A percentile compares a stretch with the other conserved stretches of the same genome.
These are phyloP conservation scores for Dicycla oo DNA, from an alignment of 2,888 invertebrate genomes.

Conservation along the genomic window DNA sequence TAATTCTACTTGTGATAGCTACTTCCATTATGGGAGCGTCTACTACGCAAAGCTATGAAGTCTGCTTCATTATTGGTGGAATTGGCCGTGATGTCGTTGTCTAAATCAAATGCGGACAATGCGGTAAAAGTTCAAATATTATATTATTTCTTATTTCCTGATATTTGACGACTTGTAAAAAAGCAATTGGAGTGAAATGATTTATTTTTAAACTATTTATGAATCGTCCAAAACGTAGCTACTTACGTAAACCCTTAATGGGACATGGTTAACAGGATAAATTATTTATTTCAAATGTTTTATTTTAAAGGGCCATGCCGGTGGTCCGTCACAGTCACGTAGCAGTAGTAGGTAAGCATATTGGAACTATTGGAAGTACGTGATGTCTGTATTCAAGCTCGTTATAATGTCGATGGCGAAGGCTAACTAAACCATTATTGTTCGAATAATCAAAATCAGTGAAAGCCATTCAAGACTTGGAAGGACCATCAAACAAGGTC, in stretches of 20 bases:
- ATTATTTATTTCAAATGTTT: slow-evolving; percentile 10
- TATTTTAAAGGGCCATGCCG: slow-evolving; percentile 1
- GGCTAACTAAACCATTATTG: slow-evolving; percentile 25
- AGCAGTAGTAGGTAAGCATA: slow-evolving; percentile 10
- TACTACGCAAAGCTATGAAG: no score
- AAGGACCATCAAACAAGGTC: slow-evolving; percentile 12
- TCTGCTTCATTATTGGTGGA: no score
- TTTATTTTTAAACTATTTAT: neutral
- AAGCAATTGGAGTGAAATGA: neutral
- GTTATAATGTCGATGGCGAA: slow-evolving; percentile 17
- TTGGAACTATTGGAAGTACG: slow-evolving; percentile 19
- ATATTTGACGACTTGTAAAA: neutral
- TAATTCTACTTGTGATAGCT: no score
- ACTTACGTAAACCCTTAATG: neutral
- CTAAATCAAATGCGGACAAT: no score
- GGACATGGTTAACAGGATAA: slow-evolving; percentile 10
- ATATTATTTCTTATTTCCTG: no score
- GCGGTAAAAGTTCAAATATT: neutral
- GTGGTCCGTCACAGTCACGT: slow-evolving; percentile 28
- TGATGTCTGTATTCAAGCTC: slow-evolving; percentile 36
- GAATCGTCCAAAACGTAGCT: neutral
- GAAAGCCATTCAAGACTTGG: slow-evolving; percentile 37
- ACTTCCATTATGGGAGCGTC: no score
- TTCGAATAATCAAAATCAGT: slow-evolving; percentile 32
- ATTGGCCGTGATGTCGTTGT: no score